Percentiles rank a stretch among this genome's conserved stretches.
phyloP scores from a whole-genome alignment of 2,113 vertebrate species.

The Heloderma charlesbogerti region DNA sequence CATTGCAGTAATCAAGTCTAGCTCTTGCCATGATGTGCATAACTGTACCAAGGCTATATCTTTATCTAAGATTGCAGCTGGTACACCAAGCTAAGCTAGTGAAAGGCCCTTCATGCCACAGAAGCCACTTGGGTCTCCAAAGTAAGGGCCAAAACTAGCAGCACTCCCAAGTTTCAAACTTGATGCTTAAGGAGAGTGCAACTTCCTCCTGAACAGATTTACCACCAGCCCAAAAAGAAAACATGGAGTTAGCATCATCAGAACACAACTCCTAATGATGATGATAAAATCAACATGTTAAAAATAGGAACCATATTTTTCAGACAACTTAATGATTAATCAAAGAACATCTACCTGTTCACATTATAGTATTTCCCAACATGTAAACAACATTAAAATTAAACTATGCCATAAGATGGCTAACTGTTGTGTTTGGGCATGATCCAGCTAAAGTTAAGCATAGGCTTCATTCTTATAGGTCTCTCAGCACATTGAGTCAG shows the following conservation, averaged over 20 bases:
- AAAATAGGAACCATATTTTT: background rate
- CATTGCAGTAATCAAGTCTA: background rate
- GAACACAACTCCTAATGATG: background rate
- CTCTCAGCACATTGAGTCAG: background rate
- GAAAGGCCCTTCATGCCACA: background rate
- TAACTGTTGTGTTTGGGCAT: background rate
- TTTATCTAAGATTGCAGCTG: background rate
- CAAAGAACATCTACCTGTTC: background rate
- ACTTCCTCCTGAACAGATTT: too few relatives aligned
- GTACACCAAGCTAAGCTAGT: background rate
- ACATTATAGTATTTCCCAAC: background rate
- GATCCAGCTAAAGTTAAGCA: background rate
- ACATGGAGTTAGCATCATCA: background rate
- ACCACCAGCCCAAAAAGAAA: background rate
- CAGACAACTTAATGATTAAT: background rate
- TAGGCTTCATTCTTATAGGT: background rate
- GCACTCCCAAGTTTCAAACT: background rate
- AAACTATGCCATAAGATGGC: background rate
- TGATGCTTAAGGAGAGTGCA: background rate
- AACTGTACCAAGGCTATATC: background rate
- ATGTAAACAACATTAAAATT: background rate
- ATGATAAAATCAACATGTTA: background rate
- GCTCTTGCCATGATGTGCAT: background rate
- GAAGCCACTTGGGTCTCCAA: background rate
- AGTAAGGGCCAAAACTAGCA: background rate